phyloP scores from a whole-genome alignment of 2,888 invertebrate genomes.

The Sisyra nigra region DNA sequence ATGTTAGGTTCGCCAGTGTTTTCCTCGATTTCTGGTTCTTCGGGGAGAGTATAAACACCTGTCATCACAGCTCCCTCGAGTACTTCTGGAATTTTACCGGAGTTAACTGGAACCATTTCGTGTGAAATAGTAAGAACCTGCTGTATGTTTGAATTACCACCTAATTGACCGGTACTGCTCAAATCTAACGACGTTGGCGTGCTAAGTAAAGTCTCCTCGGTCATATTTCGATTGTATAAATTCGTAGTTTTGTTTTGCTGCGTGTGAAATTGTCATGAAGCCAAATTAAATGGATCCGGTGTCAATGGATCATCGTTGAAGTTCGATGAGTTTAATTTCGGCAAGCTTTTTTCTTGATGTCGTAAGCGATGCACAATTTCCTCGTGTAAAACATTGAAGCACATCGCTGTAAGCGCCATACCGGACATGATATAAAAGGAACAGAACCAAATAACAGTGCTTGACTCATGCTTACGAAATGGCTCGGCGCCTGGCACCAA shows the following conservation, averaged over 20 bases:
- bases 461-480: slow-evolving; percentile 40
- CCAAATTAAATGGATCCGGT: slow-evolving; percentile 48
- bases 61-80: slow-evolving; percentile 28
- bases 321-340: slow-evolving; percentile 38
- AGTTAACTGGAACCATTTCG: slow-evolving; percentile 23
- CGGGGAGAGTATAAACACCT: slow-evolving; percentile 37
- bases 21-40: slow-evolving; percentile 36
- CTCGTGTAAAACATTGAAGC: slow-evolving; percentile 77
- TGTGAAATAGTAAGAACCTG: slow-evolving; percentile 14
- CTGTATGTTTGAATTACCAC: slow-evolving; percentile 7
- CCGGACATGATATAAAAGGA: slow-evolving; percentile 76
- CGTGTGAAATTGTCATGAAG: slow-evolving; percentile 57
- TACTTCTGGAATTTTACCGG: slow-evolving; percentile 24
- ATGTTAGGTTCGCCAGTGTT: slow-evolving; percentile 29
- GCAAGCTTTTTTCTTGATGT: slow-evolving; percentile 42
- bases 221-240: slow-evolving; percentile 40
- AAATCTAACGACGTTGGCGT: slow-evolving; percentile 31
- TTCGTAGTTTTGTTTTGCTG: slow-evolving; percentile 33
- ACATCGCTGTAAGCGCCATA: slow-evolving; percentile 79
- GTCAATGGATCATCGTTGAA: slow-evolving; percentile 40
- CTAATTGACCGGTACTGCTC: slow-evolving; percentile 5
- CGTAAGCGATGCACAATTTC: slow-evolving; percentile 72
- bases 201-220: slow-evolving; percentile 38
- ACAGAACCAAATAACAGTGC: slow-evolving; percentile 73
- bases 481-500: slow-evolving; percentile 57